phyloP scores from a whole-genome alignment of 2,888 invertebrate genomes.

The Torymus auratus region DNA sequence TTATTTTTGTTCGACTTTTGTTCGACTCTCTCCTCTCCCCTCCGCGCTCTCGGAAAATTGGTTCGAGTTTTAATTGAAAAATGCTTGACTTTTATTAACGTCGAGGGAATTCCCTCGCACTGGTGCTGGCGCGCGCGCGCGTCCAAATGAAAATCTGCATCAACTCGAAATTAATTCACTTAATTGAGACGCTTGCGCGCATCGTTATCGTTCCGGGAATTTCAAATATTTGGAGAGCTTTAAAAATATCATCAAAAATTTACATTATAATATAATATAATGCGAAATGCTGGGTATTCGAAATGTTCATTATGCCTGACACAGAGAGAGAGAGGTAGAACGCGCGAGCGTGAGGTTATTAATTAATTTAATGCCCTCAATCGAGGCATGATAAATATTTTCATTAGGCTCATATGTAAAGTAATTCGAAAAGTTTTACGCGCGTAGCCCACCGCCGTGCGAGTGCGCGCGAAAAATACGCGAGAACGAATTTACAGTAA shows the following conservation, averaged over 20 bases:
- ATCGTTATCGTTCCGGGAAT: conserved; percentile 46
- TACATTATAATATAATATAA: conserved; percentile 40
- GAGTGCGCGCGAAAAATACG: too few species aligned
- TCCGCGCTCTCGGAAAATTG: background rate
- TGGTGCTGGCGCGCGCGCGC: background rate
- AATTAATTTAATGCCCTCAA: conserved; percentile 48
- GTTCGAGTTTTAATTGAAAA: conserved; percentile 56
- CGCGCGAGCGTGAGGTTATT: conserved; percentile 27
- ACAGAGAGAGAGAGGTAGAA: too few species aligned
- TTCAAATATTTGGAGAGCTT: conserved; percentile 45
- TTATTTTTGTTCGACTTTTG: too few species aligned
- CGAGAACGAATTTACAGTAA: too few species aligned
- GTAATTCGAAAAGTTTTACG: background rate
- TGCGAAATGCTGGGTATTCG: conserved; percentile 46
- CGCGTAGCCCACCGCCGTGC: too few species aligned
- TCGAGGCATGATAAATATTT: conserved; percentile 46
- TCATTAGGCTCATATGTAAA: conserved; percentile 27
- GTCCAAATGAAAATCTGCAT: conserved; percentile 58
- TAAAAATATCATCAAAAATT: conserved; percentile 56
- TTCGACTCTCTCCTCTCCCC: too few species aligned
- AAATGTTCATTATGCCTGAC: conserved; percentile 46
- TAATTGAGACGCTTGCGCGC: conserved; percentile 57
- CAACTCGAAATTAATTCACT: conserved; percentile 59
- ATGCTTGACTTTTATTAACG: conserved; percentile 58
- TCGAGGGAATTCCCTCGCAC: conserved; percentile 35